A percentile compares a stretch with the other conserved stretches of the same genome.
phyloP scores from a whole-genome alignment of 2,888 invertebrate genomes.

The Dorcus parallelipipedus region DNA sequence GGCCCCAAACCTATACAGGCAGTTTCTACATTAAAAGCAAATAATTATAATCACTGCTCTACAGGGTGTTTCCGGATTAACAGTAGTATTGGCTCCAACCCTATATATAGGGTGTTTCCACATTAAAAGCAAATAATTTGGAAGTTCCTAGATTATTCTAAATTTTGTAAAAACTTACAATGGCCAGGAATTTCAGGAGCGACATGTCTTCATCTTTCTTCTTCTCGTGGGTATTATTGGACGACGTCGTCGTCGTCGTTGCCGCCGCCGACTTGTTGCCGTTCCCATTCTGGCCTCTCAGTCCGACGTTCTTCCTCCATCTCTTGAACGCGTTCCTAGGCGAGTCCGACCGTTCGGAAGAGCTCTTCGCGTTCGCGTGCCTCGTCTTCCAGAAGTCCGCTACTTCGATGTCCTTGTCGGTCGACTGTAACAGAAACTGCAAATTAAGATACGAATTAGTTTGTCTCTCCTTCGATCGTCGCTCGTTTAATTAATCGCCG shows the following conservation, averaged over 20 bases:
- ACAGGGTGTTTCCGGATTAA: too few species aligned
- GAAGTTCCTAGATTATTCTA: neutral
- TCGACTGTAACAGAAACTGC: slow-evolving; percentile 41
- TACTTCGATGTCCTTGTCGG: slow-evolving; percentile 45
- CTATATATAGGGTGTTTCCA: too few species aligned
- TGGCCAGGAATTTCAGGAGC: slow-evolving; percentile 70
- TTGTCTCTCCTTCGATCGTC: neutral
- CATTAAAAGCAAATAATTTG: neutral
- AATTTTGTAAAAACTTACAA: slow-evolving; percentile 60
- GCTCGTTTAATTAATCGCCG: neutral
- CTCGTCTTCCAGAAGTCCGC: slow-evolving; percentile 44
- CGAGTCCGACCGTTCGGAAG: slow-evolving; percentile 33
- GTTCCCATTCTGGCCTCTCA: slow-evolving; percentile 7
- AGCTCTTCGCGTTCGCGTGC: slow-evolving; percentile 32
- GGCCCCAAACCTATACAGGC: too few species aligned
- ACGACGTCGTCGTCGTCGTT: neutral
- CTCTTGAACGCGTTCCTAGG: slow-evolving; percentile 45
- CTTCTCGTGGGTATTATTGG: slow-evolving; percentile 11
- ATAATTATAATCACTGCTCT: neutral
- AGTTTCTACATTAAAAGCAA: too few species aligned
- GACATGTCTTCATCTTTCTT: slow-evolving; percentile 49
- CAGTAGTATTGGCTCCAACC: neutral
- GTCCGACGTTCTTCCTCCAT: slow-evolving; percentile 38
- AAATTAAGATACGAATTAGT: neutral
- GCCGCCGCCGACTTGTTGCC: slow-evolving; percentile 15